phyloP scores from a whole-genome alignment of 2,113 vertebrate species.

The Leucopternis melanops region DNA sequence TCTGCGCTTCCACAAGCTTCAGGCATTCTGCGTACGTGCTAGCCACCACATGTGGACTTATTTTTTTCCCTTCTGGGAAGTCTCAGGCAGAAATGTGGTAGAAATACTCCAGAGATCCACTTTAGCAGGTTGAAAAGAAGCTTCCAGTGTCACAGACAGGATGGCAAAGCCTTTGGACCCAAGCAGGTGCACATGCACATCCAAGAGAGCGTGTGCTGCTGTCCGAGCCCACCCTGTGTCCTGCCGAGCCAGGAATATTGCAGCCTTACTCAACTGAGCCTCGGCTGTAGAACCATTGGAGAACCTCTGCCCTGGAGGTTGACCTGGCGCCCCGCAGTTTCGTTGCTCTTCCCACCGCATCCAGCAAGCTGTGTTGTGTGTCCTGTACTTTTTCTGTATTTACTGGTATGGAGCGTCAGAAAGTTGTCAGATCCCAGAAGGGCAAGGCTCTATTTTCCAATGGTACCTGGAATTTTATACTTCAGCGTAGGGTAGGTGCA shows the following conservation, averaged over 20 bases:
- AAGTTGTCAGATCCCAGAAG: neutral
- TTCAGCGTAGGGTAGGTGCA: neutral
- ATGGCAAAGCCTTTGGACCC: neutral
- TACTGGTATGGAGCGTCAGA: neutral
- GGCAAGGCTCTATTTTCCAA: neutral
- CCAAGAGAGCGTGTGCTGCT: fast-evolving
- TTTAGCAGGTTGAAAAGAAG: neutral
- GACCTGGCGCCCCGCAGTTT: neutral
- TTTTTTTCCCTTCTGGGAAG: neutral
- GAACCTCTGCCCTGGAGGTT: neutral
- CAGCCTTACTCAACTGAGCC: neutral
- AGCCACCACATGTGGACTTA: neutral
- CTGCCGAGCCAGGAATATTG: neutral
- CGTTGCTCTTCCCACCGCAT: neutral
- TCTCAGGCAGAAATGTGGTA: neutral
- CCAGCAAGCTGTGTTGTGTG: neutral
- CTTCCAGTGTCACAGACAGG: neutral
- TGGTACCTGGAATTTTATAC: neutral
- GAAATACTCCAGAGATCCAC: neutral
- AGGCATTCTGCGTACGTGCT: fast-evolving
- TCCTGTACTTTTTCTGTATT: neutral
- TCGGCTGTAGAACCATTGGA: neutral
- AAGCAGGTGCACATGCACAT: neutral
- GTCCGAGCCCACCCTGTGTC: neutral
- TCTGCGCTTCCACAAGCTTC: neutral